Percentiles rank a stretch among this genome's conserved stretches.
Evolutionary conservation across 2,113 vertebrate species (phyloP).

Genomic region (Myotis yumanensis): DNA sequence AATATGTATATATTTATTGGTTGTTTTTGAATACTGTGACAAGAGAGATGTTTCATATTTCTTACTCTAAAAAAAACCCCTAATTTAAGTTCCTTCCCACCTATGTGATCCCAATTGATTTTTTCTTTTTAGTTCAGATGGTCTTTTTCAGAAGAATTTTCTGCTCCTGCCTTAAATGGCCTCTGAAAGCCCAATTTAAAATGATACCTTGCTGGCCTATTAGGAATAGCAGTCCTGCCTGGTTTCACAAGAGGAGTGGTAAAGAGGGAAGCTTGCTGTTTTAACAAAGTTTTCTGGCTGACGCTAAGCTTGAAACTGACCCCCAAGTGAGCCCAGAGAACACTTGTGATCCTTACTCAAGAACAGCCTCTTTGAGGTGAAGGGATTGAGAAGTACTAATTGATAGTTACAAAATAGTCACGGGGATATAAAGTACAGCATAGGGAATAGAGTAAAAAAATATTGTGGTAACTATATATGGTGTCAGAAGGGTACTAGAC

Average conservation of each 20-base stretch:
- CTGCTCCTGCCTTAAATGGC: slow-evolving; percentile 13
- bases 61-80: slow-evolving; percentile 21
- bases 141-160: slow-evolving; percentile 57
- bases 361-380: not conserved
- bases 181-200: slow-evolving; percentile 18
- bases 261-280: not conserved
- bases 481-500: not conserved
- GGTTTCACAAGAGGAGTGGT: not conserved
- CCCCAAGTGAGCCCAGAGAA: not conserved
- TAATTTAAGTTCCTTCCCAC: slow-evolving; percentile 45
- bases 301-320: not conserved
- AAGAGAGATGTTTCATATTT: slow-evolving; percentile 26
- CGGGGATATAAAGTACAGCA: not conserved
- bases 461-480: not conserved
- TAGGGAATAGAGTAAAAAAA: not conserved
- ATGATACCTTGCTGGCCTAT: not conserved
- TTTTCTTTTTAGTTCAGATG: slow-evolving; percentile 53
- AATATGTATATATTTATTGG: not conserved
- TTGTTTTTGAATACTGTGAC: not conserved
- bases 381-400: not conserved
- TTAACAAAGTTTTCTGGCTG: not conserved
- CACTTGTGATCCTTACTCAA: not conserved
- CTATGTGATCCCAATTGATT: slow-evolving; percentile 35
- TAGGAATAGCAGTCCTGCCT: not conserved
- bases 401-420: not conserved